These are phyloP conservation scores for Stenopsyche tienmushanensis DNA, from an alignment of 1,140 invertebrate species.

Conservation along the genomic window DNA sequence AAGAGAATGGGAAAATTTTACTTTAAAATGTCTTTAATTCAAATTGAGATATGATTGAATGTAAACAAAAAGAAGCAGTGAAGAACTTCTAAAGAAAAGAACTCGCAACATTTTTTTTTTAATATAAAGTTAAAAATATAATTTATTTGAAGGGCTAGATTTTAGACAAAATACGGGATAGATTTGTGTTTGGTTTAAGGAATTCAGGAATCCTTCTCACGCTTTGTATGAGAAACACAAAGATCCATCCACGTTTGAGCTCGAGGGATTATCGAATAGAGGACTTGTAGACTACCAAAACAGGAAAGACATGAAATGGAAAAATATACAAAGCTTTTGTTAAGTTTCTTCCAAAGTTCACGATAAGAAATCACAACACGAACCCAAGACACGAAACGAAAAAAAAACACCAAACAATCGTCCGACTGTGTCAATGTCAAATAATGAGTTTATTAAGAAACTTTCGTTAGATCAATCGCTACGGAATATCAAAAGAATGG, in stretches of 20 bases:
- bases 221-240: neutral
- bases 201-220: neutral
- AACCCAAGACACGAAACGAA: too few relatives aligned
- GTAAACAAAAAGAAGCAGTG: too few relatives aligned
- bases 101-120: too few relatives aligned
- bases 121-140: neutral
- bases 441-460: too few relatives aligned
- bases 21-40: neutral
- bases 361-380: neutral
- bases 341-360: neutral
- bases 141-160: neutral
- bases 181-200: neutral
- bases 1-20: neutral
- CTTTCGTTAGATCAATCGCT: too few relatives aligned
- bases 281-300: neutral
- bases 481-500: too few relatives aligned
- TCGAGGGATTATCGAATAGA: neutral
- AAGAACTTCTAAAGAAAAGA: too few relatives aligned
- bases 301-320: neutral
- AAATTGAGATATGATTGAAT: too few relatives aligned
- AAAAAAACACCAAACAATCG: too few relatives aligned
- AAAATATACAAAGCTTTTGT: neutral
- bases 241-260: neutral
- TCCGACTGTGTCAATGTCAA: too few relatives aligned
- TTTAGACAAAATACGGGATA: neutral